Evolutionary conservation across 2,888 invertebrate species (phyloP), one percentile per base, ranked within the genome.

Genomic region (Helicoverpa assulta): DNA sequence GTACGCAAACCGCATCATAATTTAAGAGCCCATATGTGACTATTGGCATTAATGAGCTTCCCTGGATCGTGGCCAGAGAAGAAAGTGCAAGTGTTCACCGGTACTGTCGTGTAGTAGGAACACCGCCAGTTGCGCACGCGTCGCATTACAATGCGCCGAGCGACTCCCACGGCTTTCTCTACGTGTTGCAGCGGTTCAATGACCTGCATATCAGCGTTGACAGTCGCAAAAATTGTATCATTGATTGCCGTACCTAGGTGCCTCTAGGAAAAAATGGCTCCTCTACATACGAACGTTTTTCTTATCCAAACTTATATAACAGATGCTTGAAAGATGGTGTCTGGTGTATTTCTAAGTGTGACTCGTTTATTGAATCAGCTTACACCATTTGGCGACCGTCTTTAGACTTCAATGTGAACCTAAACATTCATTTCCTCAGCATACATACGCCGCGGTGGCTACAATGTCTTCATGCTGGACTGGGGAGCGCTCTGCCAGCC

Each of bases 391-490:
- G 8, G 37, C 10, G 8, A 37, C 37, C 37, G 10, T 37, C 40
- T 40, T 40, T 12, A 40, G 14, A 40, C 14, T 14, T 14, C 12
- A 26, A 12, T 40, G 10, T 40, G 14, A 33, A 40, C 14, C 4
- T 14, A 2, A 47, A 47, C 47, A n/a, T 47, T 4, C 26, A n/a
- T 47, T 47, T 47, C n/a, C n/a, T 37, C 89, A 97, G 98, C 98
- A 14, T 98, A 98, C 87, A 90, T 98, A 37, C 96, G 96, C 6
- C 97, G 97, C 85, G 97, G 97, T 2, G 97, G 97, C 68, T 98
- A 97, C 94, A 98, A 98, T 90, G 97, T 98, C 47, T 96, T 98
- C 90, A 95, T 98, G 92, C 94, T 98, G 59, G 98, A 98, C 91
- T 98, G 98, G 98, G 97, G 98, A n/a, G 93, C 94, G 5, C 94